These are phyloP conservation scores for Helleia helle DNA, from an alignment of 2,888 invertebrate genomes.

Conservation along the genomic window DNA sequence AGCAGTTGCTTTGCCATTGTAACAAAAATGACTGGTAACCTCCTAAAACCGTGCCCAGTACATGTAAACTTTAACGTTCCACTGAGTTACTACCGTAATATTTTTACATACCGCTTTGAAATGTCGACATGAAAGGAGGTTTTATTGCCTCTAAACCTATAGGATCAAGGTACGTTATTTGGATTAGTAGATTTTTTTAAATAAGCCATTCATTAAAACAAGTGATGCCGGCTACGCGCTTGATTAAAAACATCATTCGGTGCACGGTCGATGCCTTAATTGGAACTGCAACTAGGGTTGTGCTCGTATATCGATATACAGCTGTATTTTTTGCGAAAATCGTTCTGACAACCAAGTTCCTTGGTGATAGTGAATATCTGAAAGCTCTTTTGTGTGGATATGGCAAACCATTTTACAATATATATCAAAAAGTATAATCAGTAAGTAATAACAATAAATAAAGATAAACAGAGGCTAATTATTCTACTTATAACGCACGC, in stretches of 20 bases:
- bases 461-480: too few species aligned
- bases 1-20: too few species aligned
- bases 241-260: conserved; percentile 69
- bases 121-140: conserved; percentile 18
- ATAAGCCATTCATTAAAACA: conserved; percentile 30
- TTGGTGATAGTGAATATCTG: too few species aligned
- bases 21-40: too few species aligned
- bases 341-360: too few species aligned
- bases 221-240: conserved; percentile 49
- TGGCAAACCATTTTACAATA: too few species aligned
- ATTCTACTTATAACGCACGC: too few species aligned
- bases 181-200: conserved; percentile 22
- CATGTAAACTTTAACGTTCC: conserved; percentile 4
- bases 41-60: not conserved
- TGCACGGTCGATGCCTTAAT: conserved; percentile 69
- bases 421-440: too few species aligned
- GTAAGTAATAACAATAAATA: too few species aligned
- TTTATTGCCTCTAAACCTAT: conserved; percentile 19
- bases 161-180: conserved; percentile 19
- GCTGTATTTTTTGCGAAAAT: too few species aligned
- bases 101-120: conserved; percentile 9
- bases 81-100: conserved; percentile 9
- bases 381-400: too few species aligned
- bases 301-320: conserved; percentile 14
- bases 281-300: conserved; percentile 48